Evolutionary conservation across 2,113 vertebrate species (phyloP).

Genomic region (Pipa parva): DNA sequence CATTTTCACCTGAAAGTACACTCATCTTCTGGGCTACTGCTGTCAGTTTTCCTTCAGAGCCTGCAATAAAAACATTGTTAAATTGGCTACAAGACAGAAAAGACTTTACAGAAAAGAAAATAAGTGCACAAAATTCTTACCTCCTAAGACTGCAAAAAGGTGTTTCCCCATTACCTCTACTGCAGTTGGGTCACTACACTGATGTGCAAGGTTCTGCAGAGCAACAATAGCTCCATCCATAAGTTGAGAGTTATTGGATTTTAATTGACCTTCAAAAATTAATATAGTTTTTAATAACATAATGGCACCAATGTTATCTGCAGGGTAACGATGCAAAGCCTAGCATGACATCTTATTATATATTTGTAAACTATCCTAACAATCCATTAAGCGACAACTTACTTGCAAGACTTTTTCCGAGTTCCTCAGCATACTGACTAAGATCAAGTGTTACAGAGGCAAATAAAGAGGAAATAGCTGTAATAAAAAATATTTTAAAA

Average conservation of each 20-base stretch:
- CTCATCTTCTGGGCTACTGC: slow-evolving; percentile 91
- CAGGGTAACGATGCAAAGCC: no score
- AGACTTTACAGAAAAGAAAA: no score
- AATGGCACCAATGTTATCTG: no score
- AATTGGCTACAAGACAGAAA: background rate
- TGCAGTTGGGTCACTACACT: slow-evolving; percentile 83
- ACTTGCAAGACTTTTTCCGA: slow-evolving; percentile 89
- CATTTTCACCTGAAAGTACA: slow-evolving; percentile 83
- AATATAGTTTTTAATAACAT: no score
- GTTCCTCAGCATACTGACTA: slow-evolving; percentile 90
- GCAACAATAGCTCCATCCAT: slow-evolving; percentile 89
- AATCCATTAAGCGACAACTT: slow-evolving; percentile 54
- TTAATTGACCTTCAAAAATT: slow-evolving; percentile 86
- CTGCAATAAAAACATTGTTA: slow-evolving; percentile 55
- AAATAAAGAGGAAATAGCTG: slow-evolving; percentile 84
- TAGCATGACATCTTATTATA: no score
- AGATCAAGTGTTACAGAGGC: slow-evolving; percentile 88
- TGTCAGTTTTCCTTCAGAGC: slow-evolving; percentile 92
- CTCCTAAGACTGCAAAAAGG: slow-evolving; percentile 87
- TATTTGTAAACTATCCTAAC: no score
- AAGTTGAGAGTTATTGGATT: slow-evolving; percentile 85
- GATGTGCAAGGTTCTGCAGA: slow-evolving; percentile 80
- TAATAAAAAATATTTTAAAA: background rate
- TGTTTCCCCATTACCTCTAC: slow-evolving; percentile 80
- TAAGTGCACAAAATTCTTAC: slow-evolving; percentile 55